Evolutionary conservation across 2,113 vertebrate species (phyloP).

Genomic region (Oreochromis niloticus): DNA sequence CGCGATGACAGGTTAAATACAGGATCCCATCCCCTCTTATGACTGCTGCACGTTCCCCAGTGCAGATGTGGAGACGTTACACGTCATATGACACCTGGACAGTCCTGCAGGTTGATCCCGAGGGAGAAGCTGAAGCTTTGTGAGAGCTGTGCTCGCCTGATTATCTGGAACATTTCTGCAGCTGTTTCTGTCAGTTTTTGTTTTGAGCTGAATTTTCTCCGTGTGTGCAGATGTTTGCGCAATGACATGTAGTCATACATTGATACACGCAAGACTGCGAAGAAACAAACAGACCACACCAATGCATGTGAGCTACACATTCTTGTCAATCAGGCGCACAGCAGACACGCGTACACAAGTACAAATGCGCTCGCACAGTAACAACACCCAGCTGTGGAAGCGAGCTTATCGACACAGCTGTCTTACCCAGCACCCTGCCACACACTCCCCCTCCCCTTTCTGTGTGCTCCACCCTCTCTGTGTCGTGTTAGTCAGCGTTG

Average conservation of each 20-base stretch:
- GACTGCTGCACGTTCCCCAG: not conserved
- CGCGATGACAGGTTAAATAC: not conserved
- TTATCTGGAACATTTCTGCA: not conserved
- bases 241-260: not conserved
- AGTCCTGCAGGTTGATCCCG: not conserved
- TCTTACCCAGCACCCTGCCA: not conserved
- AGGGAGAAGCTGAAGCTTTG: not conserved
- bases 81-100: not conserved
- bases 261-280: not conserved
- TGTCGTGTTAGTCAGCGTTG: not conserved
- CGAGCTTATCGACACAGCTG: constrained; percentile 28
- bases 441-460: not conserved
- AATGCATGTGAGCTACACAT: not conserved
- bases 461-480: not conserved
- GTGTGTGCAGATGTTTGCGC: not conserved
- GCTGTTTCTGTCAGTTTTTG: not conserved
- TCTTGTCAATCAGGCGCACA: not conserved
- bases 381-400: constrained; percentile 26
- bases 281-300: not conserved
- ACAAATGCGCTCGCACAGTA: not conserved
- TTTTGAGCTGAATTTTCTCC: not conserved
- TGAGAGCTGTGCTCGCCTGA: not conserved
- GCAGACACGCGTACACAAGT: not conserved
- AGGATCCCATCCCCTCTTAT: not conserved
- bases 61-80: not conserved